A percentile compares a stretch with the other conserved stretches of the same genome.
Evolutionary conservation across 2,797 vertebrate species (phyloP).

Genomic region (Amblyopsis hoosieri): DNA sequence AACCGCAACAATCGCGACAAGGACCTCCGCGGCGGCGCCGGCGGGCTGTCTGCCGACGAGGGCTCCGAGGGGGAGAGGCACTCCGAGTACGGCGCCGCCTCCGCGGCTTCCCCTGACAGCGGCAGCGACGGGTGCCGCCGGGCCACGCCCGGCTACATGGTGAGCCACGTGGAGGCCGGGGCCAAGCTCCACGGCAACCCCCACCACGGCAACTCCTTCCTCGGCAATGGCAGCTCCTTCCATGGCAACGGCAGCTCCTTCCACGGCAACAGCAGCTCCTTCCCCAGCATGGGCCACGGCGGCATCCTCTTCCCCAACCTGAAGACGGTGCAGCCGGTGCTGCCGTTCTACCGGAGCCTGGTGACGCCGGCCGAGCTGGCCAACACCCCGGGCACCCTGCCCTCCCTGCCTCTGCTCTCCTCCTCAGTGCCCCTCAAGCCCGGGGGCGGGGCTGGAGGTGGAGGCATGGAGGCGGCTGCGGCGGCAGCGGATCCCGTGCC

Average conservation of each 20-base stretch:
- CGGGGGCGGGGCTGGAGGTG: too few species aligned
- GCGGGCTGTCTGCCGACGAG: conserved; percentile 76
- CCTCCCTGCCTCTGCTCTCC: conserved; percentile 89
- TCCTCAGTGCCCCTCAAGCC: conserved; percentile 87
- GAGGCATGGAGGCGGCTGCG: conserved; percentile 63
- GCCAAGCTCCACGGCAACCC: conserved; percentile 78
- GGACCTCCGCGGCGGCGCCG: conserved; percentile 84
- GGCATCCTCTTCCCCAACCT: conserved; percentile 94
- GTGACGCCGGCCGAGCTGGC: conserved; percentile 93
- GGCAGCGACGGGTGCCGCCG: conserved; percentile 66
- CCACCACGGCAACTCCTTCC: conserved; percentile 75
- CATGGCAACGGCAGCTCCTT: conserved; percentile 89
- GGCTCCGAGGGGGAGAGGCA: conserved; percentile 75
- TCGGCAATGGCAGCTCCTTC: conserved; percentile 65
- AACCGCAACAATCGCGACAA: conserved; percentile 96
- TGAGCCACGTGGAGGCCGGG: conserved; percentile 76
- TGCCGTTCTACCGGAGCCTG: conserved; percentile 94
- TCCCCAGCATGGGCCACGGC: conserved; percentile 83
- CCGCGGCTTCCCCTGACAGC: conserved; percentile 44
- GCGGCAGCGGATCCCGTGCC: conserved; percentile 80
- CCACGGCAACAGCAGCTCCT: conserved; percentile 64
- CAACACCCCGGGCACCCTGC: conserved; percentile 89
- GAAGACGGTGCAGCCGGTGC: conserved; percentile 95
- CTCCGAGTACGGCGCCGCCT: conserved; percentile 71
- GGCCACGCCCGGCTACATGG: conserved; percentile 79